phyloP scores from a whole-genome alignment of 2,888 invertebrate species.

The Dynastes tityus region DNA sequence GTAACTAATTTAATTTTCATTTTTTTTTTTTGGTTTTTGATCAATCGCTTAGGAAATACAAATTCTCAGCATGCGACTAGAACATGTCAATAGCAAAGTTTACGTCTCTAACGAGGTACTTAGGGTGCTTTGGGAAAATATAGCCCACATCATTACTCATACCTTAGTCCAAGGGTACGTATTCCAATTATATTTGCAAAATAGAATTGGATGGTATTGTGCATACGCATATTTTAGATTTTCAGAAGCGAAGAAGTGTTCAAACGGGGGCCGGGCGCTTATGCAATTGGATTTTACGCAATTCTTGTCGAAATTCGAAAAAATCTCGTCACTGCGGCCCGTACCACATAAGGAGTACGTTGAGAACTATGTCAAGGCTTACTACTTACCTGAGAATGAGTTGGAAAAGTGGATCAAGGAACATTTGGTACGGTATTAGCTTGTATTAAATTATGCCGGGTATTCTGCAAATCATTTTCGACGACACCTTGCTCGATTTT shows the following conservation, averaged over 20 bases:
- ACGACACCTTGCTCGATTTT: no score
- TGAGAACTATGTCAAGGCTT: constrained; percentile 96
- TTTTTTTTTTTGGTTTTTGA: constrained; percentile 48
- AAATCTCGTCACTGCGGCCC: constrained; percentile 87
- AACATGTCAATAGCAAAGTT: constrained; percentile 80
- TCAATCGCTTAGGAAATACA: constrained; percentile 76
- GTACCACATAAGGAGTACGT: constrained; percentile 92
- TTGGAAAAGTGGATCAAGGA: constrained; percentile 92
- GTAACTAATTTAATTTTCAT: not conserved
- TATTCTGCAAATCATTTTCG: no score
- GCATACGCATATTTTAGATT: constrained; percentile 72
- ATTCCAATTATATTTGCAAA: not conserved
- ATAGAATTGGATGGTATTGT: no score
- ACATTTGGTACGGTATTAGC: constrained; percentile 75
- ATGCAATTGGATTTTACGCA: constrained; percentile 99
- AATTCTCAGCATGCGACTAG: constrained; percentile 84
- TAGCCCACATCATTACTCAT: constrained; percentile 88
- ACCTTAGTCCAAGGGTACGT: constrained; percentile 92
- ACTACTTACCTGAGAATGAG: constrained; percentile 90
- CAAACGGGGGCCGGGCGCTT: constrained; percentile 94
- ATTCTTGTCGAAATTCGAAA: constrained; percentile 91
- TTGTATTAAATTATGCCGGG: no score
- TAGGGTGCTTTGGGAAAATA: constrained; percentile 88
- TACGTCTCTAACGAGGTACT: constrained; percentile 81
- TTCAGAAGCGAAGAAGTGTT: constrained; percentile 93